Evolutionary conservation across 2,888 invertebrate species (phyloP).

Genomic region (Troilus luridus): DNA sequence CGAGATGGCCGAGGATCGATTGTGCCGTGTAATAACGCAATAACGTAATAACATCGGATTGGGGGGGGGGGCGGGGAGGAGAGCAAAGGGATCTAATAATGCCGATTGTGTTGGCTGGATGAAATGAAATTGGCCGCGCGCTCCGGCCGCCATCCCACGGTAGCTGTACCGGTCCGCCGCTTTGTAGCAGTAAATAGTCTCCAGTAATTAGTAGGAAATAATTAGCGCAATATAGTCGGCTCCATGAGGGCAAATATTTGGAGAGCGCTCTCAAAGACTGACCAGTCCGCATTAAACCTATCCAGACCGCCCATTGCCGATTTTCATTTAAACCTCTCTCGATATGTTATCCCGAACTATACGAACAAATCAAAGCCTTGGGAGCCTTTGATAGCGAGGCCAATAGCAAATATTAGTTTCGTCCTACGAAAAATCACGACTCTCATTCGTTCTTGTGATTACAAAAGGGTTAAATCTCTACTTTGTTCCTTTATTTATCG

Average conservation of each 20-base stretch:
- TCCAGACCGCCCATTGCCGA: neutral
- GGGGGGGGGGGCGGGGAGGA: neutral
- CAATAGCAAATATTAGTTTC: neutral
- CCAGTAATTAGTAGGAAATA: conserved; percentile 45
- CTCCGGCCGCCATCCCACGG: neutral
- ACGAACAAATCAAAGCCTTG: neutral
- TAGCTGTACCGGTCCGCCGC: neutral
- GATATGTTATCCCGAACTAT: neutral
- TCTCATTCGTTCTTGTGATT: neutral
- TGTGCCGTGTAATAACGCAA: conserved; percentile 38
- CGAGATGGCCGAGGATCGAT: conserved; percentile 13
- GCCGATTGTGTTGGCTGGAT: conserved; percentile 48
- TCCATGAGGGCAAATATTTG: conserved; percentile 49
- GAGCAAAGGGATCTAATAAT: conserved; percentile 56
- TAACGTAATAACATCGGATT: conserved; percentile 37
- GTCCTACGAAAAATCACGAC: neutral
- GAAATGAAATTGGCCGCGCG: conserved; percentile 44
- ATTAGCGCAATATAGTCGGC: conserved; percentile 49
- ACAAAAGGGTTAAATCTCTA: no score
- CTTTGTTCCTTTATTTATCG: no score
- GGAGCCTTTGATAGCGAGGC: neutral
- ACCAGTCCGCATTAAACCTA: neutral
- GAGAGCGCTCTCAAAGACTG: neutral
- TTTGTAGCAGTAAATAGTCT: conserved; percentile 46
- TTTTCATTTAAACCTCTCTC: neutral